Evolutionary conservation across 2,113 vertebrate genomes (phyloP).

Genomic region (Cynopterus brachyotis): DNA sequence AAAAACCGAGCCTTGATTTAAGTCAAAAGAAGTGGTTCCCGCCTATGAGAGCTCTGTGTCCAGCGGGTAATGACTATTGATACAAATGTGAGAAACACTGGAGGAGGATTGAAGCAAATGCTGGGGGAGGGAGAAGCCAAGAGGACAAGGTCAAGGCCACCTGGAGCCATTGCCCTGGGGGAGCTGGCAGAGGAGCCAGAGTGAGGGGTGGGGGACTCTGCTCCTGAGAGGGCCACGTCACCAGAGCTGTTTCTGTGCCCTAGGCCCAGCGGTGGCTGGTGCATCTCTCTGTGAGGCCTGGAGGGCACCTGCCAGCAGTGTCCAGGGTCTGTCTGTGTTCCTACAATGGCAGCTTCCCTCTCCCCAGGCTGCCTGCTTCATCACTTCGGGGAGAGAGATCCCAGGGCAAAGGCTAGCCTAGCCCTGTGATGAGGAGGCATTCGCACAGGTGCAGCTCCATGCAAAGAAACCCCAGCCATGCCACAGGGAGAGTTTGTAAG

Average conservation of each 20-base stretch:
- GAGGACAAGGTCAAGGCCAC: not conserved
- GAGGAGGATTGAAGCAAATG: not conserved
- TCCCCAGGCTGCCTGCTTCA: not conserved
- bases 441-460: not conserved
- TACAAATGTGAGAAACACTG: not conserved
- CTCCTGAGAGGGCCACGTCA: not conserved
- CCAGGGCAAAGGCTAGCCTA: not conserved
- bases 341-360: not conserved
- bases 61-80: rapidly evolving
- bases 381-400: not conserved
- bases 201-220: not conserved
- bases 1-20: not conserved
- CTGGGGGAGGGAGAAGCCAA: not conserved
- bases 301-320: not conserved
- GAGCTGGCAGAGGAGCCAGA: not conserved
- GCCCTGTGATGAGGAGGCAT: rapidly evolving
- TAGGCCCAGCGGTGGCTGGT: rapidly evolving
- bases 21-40: not conserved
- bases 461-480: not conserved
- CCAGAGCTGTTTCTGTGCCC: not conserved
- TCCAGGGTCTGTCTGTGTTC: not conserved
- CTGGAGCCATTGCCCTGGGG: not conserved
- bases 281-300: not conserved
- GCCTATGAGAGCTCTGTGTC: not conserved
- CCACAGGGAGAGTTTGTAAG: not conserved